Conservation (phyloP, 2,797 vertebrate species). For the Propithecus perrieri region DNA sequence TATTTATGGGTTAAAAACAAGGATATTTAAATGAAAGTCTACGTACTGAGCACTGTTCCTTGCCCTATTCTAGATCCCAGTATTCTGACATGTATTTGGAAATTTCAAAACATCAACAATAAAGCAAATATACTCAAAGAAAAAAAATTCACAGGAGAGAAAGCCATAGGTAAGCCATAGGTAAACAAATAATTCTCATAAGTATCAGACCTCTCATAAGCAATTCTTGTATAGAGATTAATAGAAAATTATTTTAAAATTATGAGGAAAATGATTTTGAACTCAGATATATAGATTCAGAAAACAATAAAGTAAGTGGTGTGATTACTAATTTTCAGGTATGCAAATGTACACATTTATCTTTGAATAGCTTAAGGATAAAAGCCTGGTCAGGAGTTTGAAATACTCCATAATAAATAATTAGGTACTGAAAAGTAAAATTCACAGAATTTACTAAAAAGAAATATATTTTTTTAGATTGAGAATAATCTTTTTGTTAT, state of each 20-base stretch:
- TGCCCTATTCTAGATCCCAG: not conserved
- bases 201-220: not conserved
- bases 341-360: not conserved
- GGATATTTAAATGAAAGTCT: not conserved
- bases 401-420: not conserved
- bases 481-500: not conserved
- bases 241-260: not conserved
- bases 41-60: not conserved
- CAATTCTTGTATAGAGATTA: not conserved
- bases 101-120: not conserved
- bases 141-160: not conserved
- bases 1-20: not conserved
- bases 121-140: not conserved
- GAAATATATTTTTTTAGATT: not conserved
- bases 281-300: not conserved
- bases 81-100: not conserved
- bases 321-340: not conserved
- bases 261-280: not conserved
- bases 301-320: not conserved
- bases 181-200: not conserved
- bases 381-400: not conserved
- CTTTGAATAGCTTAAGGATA: not conserved
- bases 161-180: not conserved
- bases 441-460: not conserved
- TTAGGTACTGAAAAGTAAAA: not conserved